Base-by-base conservation (phyloP, 2,888 invertebrate genomes). In the Drosophila algonquin region DNA sequence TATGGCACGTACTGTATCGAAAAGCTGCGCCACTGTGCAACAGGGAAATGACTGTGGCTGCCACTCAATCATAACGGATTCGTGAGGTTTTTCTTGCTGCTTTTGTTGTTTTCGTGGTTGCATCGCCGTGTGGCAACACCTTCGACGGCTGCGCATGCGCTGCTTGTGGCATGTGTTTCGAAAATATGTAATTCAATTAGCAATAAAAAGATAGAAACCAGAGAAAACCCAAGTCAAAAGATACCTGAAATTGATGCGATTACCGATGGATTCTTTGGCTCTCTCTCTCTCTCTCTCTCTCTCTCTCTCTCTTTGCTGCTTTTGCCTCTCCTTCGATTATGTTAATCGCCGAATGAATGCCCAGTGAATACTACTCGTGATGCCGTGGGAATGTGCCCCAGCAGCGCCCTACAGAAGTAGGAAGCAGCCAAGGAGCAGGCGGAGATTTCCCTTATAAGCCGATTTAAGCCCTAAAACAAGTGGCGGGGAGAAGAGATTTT, bases 111-210 rank as follows among this genome's bases (percentile, higher is more conserved):
- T 63, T 40, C 40, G 40, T 67, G 46, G 30, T 16, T 45, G n/a
- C 18, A n/a, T 50, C 60, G 54, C 59, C n/a, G 21, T 59, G 69
- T 51, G 75, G 75, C 69, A 75, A 75, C 70, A 72, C 72, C 72
- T 72, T 70, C 50, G 64, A 51, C 18, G 63, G 57, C 63, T 56
- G 56, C 60, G 56, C 59, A 69, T 69, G 69, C 69, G 69, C 61
- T 12, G 14, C 40, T n/a, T n/a, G 55, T 46, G 61, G 58, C 72
- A 75, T 75, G 75, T 72, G 70, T 73, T 63, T 76, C 62, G 65
- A 45, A 55, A 65, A 77, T 76, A 30, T 30, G 30, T 30, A 77
- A 76, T 77, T 76, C 73, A 69, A 73, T 76, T 76, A 61, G 64
- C 46, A 10, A 12, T 46, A 14, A 14, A 58, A 50, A 24, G 46